Evolutionary conservation across 2,797 vertebrate genomes (phyloP).

Genomic region (Pangasius macronema): DNA sequence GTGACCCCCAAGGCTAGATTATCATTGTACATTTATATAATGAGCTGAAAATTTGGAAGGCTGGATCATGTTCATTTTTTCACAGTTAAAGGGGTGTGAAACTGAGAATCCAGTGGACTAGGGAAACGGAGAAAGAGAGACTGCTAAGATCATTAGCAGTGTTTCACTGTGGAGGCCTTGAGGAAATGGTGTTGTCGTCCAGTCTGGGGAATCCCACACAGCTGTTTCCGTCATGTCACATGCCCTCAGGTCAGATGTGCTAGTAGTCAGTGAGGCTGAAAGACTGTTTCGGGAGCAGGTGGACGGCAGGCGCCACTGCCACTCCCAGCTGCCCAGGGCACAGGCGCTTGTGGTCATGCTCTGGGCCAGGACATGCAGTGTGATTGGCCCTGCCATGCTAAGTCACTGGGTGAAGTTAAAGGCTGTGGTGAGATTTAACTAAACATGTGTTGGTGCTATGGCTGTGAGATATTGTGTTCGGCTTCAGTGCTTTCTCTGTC

Average conservation of each 20-base stretch:
- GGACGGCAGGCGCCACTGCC: slow-evolving; percentile 50
- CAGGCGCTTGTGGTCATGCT: slow-evolving; percentile 44
- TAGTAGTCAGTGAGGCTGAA: slow-evolving; percentile 32
- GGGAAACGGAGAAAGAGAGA: neutral
- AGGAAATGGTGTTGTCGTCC: slow-evolving; percentile 26
- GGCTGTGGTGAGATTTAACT: slow-evolving; percentile 25
- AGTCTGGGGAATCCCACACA: slow-evolving; percentile 49
- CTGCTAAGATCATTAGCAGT: neutral
- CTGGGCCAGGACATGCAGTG: slow-evolving; percentile 9
- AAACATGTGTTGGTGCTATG: slow-evolving; percentile 31
- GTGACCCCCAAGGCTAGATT: too few relatives aligned
- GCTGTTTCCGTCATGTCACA: slow-evolving; percentile 50
- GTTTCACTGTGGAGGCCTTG: slow-evolving; percentile 14
- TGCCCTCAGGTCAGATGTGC: slow-evolving; percentile 31
- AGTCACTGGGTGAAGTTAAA: slow-evolving; percentile 41
- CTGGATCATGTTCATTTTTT: neutral
- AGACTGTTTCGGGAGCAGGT: slow-evolving; percentile 51
- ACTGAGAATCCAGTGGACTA: slow-evolving; percentile 9
- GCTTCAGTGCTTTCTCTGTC: slow-evolving; percentile 8
- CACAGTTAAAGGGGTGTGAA: neutral
- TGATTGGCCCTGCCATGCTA: slow-evolving; percentile 22
- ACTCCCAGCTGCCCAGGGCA: slow-evolving; percentile 46
- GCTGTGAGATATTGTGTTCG: slow-evolving; percentile 28
- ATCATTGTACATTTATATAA: neutral
- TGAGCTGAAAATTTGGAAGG: neutral